Evolutionary conservation across 2,797 vertebrate species (phyloP).

Genomic region (Leptodactylus fallax): DNA sequence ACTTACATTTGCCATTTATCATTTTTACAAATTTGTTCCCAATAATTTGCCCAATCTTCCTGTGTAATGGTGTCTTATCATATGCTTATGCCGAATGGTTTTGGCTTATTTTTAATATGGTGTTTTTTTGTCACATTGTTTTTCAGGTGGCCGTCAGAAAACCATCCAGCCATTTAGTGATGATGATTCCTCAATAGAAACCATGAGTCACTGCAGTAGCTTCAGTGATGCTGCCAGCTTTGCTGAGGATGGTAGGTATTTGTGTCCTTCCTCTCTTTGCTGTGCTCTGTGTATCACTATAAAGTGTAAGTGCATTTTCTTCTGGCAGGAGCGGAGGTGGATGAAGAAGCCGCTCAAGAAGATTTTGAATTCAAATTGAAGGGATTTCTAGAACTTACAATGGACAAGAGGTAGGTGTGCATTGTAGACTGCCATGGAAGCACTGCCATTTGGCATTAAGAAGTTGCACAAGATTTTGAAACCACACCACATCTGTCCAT

Average conservation of each 20-base stretch:
- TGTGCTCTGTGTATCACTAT: background rate
- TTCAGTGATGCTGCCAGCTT: constrained; percentile 91
- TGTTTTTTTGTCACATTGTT: background rate
- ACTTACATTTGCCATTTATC: no score
- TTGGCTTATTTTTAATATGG: no score
- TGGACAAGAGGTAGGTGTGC: constrained; percentile 91
- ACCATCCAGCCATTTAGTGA: constrained; percentile 94
- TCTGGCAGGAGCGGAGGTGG: constrained; percentile 83
- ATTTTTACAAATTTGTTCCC: no score
- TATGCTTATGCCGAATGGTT: no score
- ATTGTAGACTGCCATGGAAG: background rate
- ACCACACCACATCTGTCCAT: no score
- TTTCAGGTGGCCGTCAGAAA: constrained; percentile 87
- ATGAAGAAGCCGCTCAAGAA: constrained; percentile 90
- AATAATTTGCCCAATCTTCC: no score
- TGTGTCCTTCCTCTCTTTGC: background rate
- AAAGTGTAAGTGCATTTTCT: background rate
- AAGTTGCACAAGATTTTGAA: no score
- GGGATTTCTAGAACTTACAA: constrained; percentile 92
- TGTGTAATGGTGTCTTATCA: no score
- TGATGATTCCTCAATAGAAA: constrained; percentile 96
- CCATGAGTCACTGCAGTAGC: constrained; percentile 97
- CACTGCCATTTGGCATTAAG: no score
- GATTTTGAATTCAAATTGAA: constrained; percentile 96
- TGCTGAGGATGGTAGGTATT: constrained; percentile 86